Conservation (phyloP, 2,797 vertebrate species). For the Sternotherus odoratus region DNA sequence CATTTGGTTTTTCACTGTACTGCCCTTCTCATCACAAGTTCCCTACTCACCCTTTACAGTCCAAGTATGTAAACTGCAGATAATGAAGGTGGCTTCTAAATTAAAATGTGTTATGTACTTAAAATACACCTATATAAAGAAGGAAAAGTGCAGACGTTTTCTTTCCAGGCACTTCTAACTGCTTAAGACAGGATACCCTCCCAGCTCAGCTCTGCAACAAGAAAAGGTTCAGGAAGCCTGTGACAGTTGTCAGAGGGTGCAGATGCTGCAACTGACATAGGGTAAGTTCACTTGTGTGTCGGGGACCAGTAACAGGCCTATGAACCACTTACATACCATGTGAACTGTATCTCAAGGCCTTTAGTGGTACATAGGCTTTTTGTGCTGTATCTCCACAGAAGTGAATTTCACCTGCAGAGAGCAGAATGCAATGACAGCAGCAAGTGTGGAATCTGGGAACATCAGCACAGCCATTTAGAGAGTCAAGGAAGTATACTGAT, state of each 20-base stretch:
- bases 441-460: not conserved
- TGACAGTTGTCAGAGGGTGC: not conserved
- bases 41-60: not conserved
- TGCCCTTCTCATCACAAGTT: not conserved
- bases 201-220: not conserved
- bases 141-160: not conserved
- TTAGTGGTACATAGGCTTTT: not conserved
- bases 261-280: not conserved
- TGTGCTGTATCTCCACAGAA: not conserved
- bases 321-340: not conserved
- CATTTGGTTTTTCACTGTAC: accelerated
- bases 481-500: not conserved
- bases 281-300: not conserved
- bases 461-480: not conserved
- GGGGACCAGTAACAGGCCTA: not conserved
- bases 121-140: not conserved
- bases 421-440: not conserved
- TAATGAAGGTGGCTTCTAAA: not conserved
- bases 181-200: not conserved
- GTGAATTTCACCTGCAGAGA: not conserved
- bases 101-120: not conserved
- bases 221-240: not conserved
- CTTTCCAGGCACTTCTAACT: not conserved
- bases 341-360: not conserved
- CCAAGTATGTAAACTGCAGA: not conserved